Evolutionary conservation across 2,113 vertebrate genomes (phyloP).

Genomic region (Megalops atlanticus): DNA sequence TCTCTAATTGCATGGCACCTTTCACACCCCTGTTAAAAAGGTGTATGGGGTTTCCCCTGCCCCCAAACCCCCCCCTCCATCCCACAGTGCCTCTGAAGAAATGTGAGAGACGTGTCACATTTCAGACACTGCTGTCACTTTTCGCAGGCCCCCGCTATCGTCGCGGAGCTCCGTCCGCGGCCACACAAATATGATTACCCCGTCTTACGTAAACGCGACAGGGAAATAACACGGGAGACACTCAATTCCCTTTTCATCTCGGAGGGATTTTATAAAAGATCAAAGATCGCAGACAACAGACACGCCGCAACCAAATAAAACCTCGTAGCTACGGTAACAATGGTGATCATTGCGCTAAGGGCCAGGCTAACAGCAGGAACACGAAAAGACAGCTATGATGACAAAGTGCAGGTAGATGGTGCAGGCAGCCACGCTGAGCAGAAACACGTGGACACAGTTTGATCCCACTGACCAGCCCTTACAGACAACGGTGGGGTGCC

Average conservation of each 20-base stretch:
- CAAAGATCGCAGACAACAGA: neutral
- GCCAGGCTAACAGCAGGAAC: neutral
- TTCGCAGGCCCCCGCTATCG: conserved; percentile 44
- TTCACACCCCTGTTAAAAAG: neutral
- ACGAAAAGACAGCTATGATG: neutral
- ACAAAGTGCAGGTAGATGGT: neutral
- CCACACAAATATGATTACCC: neutral
- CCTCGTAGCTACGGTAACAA: neutral
- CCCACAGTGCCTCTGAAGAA: neutral
- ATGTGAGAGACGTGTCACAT: conserved; percentile 36
- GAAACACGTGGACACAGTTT: neutral
- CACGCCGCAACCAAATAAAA: neutral
- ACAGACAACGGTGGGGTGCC: neutral
- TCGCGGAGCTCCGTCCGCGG: neutral
- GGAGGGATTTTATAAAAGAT: neutral
- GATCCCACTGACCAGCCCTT: neutral
- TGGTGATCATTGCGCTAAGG: neutral
- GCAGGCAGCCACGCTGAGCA: neutral
- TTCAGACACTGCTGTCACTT: conserved; percentile 53
- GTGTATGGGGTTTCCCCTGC: neutral
- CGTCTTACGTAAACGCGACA: neutral
- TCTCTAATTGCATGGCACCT: conserved; percentile 3
- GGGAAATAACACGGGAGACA: neutral
- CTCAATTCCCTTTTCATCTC: neutral
- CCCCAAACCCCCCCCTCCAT: conserved; percentile 9